Conservation (phyloP, 37 sponge, comb jelly and placozoan species). For the Eunapius fragilis region DNA sequence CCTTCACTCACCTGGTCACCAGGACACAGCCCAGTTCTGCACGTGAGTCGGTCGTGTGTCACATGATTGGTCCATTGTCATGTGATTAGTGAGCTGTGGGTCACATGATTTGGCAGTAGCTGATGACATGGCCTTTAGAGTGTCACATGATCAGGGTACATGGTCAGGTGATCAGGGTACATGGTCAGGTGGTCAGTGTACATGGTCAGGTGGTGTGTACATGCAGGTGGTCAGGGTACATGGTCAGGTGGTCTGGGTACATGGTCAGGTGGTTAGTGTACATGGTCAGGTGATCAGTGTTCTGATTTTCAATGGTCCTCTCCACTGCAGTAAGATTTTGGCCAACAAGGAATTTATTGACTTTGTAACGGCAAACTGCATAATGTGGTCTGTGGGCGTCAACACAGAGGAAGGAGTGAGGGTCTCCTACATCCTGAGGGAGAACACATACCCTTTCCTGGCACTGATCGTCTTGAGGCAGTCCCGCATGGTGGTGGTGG, state of each 20-base stretch:
- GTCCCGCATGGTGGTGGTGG: constrained; percentile 69
- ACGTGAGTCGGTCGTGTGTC: constrained; percentile 20
- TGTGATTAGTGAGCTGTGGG: too few species aligned
- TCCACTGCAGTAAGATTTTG: neutral
- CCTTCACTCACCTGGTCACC: constrained; percentile 73
- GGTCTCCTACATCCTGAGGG: constrained; percentile 70
- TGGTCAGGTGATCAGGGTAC: too few species aligned
- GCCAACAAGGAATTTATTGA: constrained; percentile 33
- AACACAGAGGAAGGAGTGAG: constrained; percentile 63
- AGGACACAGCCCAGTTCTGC: constrained; percentile 77
- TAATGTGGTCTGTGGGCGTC: constrained; percentile 57
- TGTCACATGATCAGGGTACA: too few species aligned
- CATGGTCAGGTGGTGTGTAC: too few species aligned
- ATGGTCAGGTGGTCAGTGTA: too few species aligned
- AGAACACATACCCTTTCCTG: constrained; percentile 80
- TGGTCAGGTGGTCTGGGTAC: too few species aligned
- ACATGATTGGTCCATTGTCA: too few species aligned
- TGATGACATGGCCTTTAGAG: too few species aligned
- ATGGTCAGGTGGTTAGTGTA: too few species aligned
- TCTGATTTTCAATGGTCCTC: neutral
- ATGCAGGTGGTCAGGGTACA: too few species aligned
- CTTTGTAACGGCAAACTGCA: neutral
- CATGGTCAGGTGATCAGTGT: too few species aligned
- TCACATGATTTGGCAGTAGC: too few species aligned
- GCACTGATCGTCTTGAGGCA: constrained; percentile 65